Conservation (phyloP, 2,113 vertebrate genomes). For the Rafetus swinhoei region DNA sequence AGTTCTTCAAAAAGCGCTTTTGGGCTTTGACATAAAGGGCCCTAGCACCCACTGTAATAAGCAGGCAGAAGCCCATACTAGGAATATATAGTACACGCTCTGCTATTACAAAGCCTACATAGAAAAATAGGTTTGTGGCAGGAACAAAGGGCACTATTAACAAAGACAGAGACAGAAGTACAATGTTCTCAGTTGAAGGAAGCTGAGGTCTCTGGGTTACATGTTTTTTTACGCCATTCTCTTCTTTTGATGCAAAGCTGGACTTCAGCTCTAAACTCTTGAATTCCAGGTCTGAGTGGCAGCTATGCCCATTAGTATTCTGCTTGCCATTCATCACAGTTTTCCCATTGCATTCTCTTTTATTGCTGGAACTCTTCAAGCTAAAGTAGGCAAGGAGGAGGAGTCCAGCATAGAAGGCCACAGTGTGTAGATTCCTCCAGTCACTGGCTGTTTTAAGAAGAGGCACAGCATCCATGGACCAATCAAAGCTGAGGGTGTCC, state of each 20-base stretch:
- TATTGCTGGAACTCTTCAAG: slow-evolving; percentile 77
- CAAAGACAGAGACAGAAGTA: slow-evolving; percentile 92
- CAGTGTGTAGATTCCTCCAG: slow-evolving; percentile 92
- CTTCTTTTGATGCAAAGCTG: slow-evolving; percentile 78
- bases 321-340: slow-evolving; percentile 89
- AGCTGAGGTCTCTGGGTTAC: slow-evolving; percentile 82
- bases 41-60: slow-evolving; percentile 92
- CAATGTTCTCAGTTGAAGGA: slow-evolving; percentile 92
- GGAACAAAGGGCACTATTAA: slow-evolving; percentile 94
- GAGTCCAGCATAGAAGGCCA: slow-evolving; percentile 88
- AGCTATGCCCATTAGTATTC: slow-evolving; percentile 92
- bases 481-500: slow-evolving; percentile 96
- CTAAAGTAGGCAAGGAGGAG: slow-evolving; percentile 85
- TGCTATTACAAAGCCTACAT: slow-evolving; percentile 98
- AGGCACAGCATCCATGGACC: slow-evolving; percentile 99
- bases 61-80: slow-evolving; percentile 99
- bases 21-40: slow-evolving; percentile 88
- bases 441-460: slow-evolving; percentile 88
- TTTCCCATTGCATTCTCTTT: slow-evolving; percentile 87
- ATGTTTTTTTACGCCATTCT: slow-evolving; percentile 88
- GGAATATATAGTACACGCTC: slow-evolving; percentile 99
- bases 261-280: slow-evolving; percentile 78
- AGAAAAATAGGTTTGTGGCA: slow-evolving; percentile 98
- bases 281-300: slow-evolving; percentile 85
- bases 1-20: slow-evolving; percentile 85